Base-by-base conservation (phyloP, 2,113 vertebrate genomes). In the Protobothrops flavoviridis region DNA sequence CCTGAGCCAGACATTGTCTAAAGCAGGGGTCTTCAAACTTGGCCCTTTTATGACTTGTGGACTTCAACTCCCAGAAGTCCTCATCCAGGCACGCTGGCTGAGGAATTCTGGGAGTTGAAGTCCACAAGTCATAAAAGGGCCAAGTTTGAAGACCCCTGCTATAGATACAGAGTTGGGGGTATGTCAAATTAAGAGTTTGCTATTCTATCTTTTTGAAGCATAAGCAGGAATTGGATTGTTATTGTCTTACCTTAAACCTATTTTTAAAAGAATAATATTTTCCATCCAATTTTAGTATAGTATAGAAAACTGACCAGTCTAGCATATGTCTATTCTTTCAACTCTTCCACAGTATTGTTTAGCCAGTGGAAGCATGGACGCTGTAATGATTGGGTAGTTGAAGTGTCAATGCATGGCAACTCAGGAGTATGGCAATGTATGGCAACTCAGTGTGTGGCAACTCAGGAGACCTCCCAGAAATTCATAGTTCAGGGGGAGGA, bases 331-430 rank as follows among this genome's bases (percentile, higher is more conserved):
- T 12, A 24, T 55, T 1, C 50, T 93, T 33, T 52, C 88, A 87
- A 90, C 33, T 93, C 11, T 95, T 90, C 90, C 91, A 85, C n/a
- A 11, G 2, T 85, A 15, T 86, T 92, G 52, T 81, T 45, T 20
- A 43, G 43, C 3, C 43, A 43, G 43, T 43, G 61, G 61, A 69
- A 69, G 20, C 23, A 17, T 17, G 43, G 29, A 48, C 13, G 5
- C 11, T 21, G 10, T 50, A 20, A 81, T 39, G 69, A 20, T 21
- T 81, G 17, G 33, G 33, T 39, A 81, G 17, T 39, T 81, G 33
- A 81, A 20, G 6, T 39, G 33, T 39, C 17, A 74, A 74, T n/a
- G n/a, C n/a, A n/a, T n/a, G n/a, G n/a, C n/a, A n/a, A n/a, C n/a
- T n/a, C n/a, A n/a, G n/a, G n/a, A n/a, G n/a, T n/a, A n/a, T n/a